Conservation (phyloP, 2,113 vertebrate genomes). For the Oceanites oceanicus region DNA sequence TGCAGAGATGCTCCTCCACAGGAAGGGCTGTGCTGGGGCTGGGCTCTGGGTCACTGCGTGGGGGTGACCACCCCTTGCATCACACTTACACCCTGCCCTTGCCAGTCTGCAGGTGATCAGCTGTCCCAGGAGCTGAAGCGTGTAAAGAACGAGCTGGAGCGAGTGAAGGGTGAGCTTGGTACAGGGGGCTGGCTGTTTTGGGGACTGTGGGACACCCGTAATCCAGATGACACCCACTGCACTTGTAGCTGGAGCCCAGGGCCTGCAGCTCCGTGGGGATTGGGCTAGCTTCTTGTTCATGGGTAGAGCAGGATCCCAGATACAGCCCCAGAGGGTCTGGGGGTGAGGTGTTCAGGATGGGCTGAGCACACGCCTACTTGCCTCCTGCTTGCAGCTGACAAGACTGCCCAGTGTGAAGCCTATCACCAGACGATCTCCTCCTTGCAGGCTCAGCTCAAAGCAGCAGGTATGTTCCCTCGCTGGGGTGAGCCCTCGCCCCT, state of each 20-base stretch:
- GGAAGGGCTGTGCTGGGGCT: background rate
- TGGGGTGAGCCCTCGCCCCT: background rate
- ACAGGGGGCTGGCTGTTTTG: background rate
- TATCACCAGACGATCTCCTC: background rate
- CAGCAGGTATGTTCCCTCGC: background rate
- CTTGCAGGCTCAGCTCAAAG: slow-evolving; percentile 13
- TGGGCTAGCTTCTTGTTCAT: background rate
- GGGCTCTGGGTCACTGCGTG: background rate
- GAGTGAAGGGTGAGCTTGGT: background rate
- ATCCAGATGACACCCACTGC: background rate
- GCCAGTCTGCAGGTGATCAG: background rate
- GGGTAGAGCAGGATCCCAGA: background rate
- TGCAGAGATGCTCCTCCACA: background rate
- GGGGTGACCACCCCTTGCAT: background rate
- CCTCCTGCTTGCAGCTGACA: background rate
- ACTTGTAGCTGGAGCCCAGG: background rate
- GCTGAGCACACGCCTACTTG: background rate
- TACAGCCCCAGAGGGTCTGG: background rate
- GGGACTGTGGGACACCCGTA: background rate
- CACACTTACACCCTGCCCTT: background rate
- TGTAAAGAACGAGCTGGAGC: background rate
- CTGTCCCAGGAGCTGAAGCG: background rate
- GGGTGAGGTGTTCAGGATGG: background rate
- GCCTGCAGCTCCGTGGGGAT: background rate
- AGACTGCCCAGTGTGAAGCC: background rate